Conservation (phyloP, 2,113 vertebrate genomes). For the Corvus hawaiiensis region DNA sequence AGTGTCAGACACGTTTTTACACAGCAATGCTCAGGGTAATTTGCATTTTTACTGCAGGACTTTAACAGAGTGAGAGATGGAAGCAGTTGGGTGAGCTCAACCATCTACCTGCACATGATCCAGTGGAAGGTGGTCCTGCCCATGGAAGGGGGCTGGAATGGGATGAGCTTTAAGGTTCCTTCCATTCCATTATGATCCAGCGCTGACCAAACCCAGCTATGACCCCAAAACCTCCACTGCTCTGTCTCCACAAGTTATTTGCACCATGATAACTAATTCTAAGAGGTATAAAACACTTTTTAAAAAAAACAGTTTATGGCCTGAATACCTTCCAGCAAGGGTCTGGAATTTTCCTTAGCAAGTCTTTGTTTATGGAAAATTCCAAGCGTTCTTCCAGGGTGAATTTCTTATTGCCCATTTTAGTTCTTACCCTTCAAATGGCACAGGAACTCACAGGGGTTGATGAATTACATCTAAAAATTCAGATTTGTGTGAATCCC, state of each 20-base stretch:
- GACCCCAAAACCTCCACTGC: background rate
- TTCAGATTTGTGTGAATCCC: background rate
- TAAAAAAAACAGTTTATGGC: background rate
- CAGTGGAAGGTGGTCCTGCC: background rate
- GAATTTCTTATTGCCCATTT: background rate
- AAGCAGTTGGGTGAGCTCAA: background rate
- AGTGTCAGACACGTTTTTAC: fast-evolving
- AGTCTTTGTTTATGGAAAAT: background rate
- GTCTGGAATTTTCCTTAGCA: background rate
- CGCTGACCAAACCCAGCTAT: background rate
- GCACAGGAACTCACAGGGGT: background rate
- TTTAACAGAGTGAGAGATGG: background rate
- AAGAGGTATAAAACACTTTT: background rate
- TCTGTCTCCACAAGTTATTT: background rate
- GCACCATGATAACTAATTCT: background rate
- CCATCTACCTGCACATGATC: background rate
- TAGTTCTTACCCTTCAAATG: background rate
- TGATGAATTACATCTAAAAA: background rate
- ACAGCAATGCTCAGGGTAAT: background rate
- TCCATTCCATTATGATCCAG: background rate
- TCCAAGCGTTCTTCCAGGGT: background rate
- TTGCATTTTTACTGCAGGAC: background rate
- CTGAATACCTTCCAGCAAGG: background rate
- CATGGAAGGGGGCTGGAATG: background rate
- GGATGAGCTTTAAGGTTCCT: background rate